phyloP scores from a whole-genome alignment of 2,888 invertebrate genomes.

The Odontocolon sp. region DNA sequence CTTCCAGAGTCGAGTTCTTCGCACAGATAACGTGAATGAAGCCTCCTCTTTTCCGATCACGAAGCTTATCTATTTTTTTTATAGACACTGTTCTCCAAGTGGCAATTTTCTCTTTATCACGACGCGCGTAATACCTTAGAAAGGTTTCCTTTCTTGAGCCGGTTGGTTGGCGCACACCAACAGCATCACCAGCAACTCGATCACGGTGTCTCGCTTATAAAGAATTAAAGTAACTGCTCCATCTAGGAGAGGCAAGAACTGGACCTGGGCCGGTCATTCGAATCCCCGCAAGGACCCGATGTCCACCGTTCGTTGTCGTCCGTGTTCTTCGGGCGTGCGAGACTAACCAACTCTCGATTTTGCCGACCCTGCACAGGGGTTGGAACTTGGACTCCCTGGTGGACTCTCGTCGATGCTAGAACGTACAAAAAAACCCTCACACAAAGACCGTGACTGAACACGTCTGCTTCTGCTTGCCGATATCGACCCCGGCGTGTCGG shows the following conservation, averaged over 20 bases:
- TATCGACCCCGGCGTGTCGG: slow-evolving; percentile 60
- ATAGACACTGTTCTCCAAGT: slow-evolving; percentile 50
- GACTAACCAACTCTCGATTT: slow-evolving; percentile 18
- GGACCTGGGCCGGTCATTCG: slow-evolving; percentile 55
- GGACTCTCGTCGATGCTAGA: slow-evolving; percentile 8
- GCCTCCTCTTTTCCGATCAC: slow-evolving; percentile 31
- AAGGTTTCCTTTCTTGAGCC: slow-evolving; percentile 41
- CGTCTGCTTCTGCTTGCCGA: slow-evolving; percentile 25
- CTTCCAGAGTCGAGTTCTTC: not conserved
- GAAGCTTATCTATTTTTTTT: slow-evolving; percentile 56
- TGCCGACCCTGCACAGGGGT: slow-evolving; percentile 47
- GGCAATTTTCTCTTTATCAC: slow-evolving; percentile 59
- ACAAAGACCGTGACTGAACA: slow-evolving; percentile 16
- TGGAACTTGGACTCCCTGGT: slow-evolving; percentile 41
- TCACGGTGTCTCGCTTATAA: slow-evolving; percentile 71
- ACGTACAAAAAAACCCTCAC: slow-evolving; percentile 25
- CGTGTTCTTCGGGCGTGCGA: slow-evolving; percentile 15
- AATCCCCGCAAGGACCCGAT: slow-evolving; percentile 58
- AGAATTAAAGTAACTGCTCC: slow-evolving; percentile 70
- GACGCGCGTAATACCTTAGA: slow-evolving; percentile 33
- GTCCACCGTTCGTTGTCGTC: slow-evolving; percentile 49
- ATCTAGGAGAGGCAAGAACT: slow-evolving; percentile 58
- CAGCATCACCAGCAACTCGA: slow-evolving; percentile 62
- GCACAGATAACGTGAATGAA: slow-evolving; percentile 22
- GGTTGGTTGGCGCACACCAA: slow-evolving; percentile 2